Conservation (phyloP, 2,888 invertebrate species). For the Drosophila pegasa region DNA sequence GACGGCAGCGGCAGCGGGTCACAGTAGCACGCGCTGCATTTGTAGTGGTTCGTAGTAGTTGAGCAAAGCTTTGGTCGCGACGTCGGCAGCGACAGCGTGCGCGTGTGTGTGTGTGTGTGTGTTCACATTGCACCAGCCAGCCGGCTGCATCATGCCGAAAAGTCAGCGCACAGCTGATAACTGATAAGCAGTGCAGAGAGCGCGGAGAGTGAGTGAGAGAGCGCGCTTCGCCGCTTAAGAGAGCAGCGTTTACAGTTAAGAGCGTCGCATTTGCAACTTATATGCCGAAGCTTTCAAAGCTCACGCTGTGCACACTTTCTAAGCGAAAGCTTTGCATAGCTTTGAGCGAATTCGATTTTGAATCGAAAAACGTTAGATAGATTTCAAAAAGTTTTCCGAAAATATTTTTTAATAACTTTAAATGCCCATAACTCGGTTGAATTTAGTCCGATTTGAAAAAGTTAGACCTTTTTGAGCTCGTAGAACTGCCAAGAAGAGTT, state of each 20-base stretch:
- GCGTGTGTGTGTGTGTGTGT: constrained; percentile 17
- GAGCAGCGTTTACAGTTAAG: constrained; percentile 25
- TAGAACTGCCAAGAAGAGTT: too few relatives aligned
- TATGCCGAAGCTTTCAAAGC: constrained; percentile 55
- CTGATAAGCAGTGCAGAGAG: constrained; percentile 59
- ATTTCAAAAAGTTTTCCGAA: neutral
- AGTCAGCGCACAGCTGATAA: constrained; percentile 72
- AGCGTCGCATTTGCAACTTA: neutral
- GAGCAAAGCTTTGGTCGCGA: constrained; percentile 65
- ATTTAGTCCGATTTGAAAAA: neutral
- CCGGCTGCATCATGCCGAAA: constrained; percentile 69
- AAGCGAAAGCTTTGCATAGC: neutral
- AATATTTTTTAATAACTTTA: neutral
- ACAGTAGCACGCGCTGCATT: constrained; percentile 49
- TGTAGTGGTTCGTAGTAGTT: constrained; percentile 47
- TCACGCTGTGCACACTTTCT: constrained; percentile 26
- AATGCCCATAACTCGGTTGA: neutral
- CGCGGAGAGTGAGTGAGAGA: constrained; percentile 2
- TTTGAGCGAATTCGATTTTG: neutral
- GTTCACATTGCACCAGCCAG: constrained; percentile 47
- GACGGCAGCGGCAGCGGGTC: constrained; percentile 35
- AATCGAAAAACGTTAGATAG: neutral
- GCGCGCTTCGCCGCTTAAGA: constrained; percentile 25
- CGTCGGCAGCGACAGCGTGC: constrained; percentile 40
- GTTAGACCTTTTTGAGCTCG: too few relatives aligned